These are phyloP conservation scores for Equus quagga DNA, from an alignment of 2,113 vertebrate species.

Conservation along the genomic window DNA sequence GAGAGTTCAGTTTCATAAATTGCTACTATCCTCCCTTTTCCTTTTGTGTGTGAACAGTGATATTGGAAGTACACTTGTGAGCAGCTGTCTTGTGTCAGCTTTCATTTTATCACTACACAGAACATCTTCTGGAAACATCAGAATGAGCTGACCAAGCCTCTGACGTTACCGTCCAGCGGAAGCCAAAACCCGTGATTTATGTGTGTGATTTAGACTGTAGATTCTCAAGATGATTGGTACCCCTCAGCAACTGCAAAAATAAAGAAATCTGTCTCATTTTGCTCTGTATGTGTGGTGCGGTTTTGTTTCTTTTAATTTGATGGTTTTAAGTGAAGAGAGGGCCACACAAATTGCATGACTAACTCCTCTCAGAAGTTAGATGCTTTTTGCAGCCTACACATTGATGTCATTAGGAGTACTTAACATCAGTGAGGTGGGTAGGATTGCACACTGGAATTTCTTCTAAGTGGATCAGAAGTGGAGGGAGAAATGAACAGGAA, in stretches of 20 bases:
- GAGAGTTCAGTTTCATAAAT: not conserved
- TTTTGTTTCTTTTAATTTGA: not conserved
- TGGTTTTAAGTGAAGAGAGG: slow-evolving; percentile 65
- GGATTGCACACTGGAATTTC: slow-evolving; percentile 48
- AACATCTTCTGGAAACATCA: not conserved
- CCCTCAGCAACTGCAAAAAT: slow-evolving; percentile 47
- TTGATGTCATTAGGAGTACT: slow-evolving; percentile 81
- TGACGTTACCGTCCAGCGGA: not conserved
- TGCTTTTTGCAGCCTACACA: slow-evolving; percentile 72
- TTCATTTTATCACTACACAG: not conserved
- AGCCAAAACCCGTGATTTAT: not conserved
- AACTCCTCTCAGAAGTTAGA: slow-evolving; percentile 67
- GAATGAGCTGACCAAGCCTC: slow-evolving; percentile 38
- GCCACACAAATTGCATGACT: slow-evolving; percentile 85
- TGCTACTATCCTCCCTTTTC: not conserved
- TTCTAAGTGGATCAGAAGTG: slow-evolving; percentile 61
- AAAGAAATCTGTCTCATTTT: slow-evolving; percentile 10
- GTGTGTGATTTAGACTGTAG: not conserved
- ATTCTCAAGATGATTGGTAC: slow-evolving; percentile 50
- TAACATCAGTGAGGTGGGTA: slow-evolving; percentile 71
- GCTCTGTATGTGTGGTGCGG: slow-evolving; percentile 49
- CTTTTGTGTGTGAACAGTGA: not conserved
- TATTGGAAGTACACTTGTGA: not conserved
- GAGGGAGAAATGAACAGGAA: slow-evolving; percentile 56
- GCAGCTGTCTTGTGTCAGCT: not conserved